Base-by-base conservation (phyloP, 2,888 invertebrate species). In the Listrodromus nycthemerus region DNA sequence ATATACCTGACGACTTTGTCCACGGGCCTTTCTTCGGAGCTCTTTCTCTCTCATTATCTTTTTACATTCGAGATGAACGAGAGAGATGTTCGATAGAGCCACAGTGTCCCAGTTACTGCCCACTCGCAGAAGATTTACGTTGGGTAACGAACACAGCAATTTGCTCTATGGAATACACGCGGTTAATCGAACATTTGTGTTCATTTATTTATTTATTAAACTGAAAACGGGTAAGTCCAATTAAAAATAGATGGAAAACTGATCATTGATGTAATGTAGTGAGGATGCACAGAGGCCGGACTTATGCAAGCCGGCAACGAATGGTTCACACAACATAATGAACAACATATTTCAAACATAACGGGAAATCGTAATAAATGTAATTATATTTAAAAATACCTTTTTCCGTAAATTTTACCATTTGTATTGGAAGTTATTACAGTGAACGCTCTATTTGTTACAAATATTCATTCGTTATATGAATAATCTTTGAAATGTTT, bases 1-100 rank as follows among this genome's bases (percentile, higher is more conserved):
- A 79, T 82, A 82, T 82, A 79, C 82, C 78, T 82, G 78, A 70
- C 67, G 19, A 48, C 21, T 61, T 61, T 30, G 48, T 48, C 48
- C 27, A 21, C 21, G 50, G 48, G 50, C 16, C 58, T 70, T 70
- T 37, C 37, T 37, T 37, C 30, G 45, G 8, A 10, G 24, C 24
- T 79, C 37, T 33, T 65, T 74, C 55, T 65, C 24, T 24, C 27
- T 75, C 48, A 30, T 69, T 61, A 37, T 65, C 21, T 30, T 50
- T 16, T 7, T 16, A 48, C 24, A 13, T 41, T 66, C 24, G 3
- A 24, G 27, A 27, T 21, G 2, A 3, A 52, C 52, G 52, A 52
- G 19, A 19, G 19, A 19, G 52, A 52, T 21, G 19, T 21, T 52
- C 52, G 10, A 52, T 52, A 37, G 37, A 10, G 3, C n/a, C 21